A percentile compares a stretch with the other conserved stretches of the same genome.
These are phyloP conservation scores for Tapirus terrestris DNA, from an alignment of 2,113 vertebrate species.

Conservation along the genomic window DNA sequence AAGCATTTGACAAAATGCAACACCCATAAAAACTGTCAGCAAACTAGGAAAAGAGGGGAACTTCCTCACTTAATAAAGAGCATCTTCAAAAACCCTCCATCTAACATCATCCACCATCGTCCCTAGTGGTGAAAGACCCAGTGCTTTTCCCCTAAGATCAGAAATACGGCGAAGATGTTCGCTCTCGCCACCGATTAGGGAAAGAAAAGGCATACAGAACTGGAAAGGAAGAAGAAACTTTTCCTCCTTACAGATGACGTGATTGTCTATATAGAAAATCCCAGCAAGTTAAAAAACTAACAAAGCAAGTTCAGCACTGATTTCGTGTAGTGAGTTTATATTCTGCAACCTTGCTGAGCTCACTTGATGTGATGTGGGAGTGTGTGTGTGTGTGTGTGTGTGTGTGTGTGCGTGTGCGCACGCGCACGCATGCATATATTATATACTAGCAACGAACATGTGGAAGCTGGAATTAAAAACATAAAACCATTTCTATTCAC, in stretches of 20 bases:
- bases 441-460: rapidly evolving
- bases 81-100: too few species aligned
- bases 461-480: neutral
- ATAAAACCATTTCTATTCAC: neutral
- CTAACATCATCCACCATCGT: rapidly evolving
- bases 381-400: neutral
- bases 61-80: too few species aligned
- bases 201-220: rapidly evolving
- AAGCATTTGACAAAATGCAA: neutral
- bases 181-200: neutral
- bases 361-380: neutral
- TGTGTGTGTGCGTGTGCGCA: too few species aligned
- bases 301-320: rapidly evolving
- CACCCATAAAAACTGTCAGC: neutral
- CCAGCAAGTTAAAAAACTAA: too few species aligned
- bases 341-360: neutral
- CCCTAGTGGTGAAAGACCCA: neutral
- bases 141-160: too few species aligned
- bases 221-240: rapidly evolving
- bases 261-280: neutral
- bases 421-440: rapidly evolving
- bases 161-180: neutral
- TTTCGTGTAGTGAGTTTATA: rapidly evolving
- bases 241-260: rapidly evolving
- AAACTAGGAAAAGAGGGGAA: neutral